Evolutionary conservation across 2,113 vertebrate species (phyloP).

Genomic region (Heterotilapia buettikoferi): DNA sequence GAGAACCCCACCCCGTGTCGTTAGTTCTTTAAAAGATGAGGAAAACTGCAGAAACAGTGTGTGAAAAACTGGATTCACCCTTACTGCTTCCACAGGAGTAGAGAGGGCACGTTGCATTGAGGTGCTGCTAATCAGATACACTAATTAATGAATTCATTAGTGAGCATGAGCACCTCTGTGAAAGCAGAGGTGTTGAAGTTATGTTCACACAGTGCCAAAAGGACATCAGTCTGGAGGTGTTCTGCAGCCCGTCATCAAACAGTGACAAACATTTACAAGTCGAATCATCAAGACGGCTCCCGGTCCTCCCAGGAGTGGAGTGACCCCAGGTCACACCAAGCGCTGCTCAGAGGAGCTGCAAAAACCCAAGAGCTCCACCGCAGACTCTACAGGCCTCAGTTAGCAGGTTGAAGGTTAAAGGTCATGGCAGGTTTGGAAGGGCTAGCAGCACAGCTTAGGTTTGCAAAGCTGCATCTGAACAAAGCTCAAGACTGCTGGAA

Average conservation of each 20-base stretch:
- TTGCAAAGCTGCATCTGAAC: background rate
- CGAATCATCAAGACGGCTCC: background rate
- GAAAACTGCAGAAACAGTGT: background rate
- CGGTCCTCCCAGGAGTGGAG: background rate
- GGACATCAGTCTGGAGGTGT: background rate
- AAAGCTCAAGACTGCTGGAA: background rate
- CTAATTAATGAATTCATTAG: background rate
- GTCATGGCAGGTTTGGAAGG: background rate
- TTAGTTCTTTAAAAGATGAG: background rate
- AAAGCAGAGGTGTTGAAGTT: background rate
- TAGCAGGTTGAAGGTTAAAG: background rate
- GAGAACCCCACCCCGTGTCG: background rate
- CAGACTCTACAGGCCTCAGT: background rate
- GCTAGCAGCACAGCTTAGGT: background rate
- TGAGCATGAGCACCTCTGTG: background rate
- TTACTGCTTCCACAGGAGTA: no score
- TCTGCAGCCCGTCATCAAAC: background rate
- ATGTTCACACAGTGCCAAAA: background rate
- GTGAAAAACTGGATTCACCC: background rate
- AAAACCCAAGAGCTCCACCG: background rate
- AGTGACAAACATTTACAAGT: background rate
- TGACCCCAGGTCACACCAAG: background rate
- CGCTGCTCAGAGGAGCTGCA: background rate
- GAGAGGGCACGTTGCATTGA: no score
- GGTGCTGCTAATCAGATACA: background rate